phyloP scores from a whole-genome alignment of 2,888 invertebrate species.

The Drosophila neoperkinsi region DNA sequence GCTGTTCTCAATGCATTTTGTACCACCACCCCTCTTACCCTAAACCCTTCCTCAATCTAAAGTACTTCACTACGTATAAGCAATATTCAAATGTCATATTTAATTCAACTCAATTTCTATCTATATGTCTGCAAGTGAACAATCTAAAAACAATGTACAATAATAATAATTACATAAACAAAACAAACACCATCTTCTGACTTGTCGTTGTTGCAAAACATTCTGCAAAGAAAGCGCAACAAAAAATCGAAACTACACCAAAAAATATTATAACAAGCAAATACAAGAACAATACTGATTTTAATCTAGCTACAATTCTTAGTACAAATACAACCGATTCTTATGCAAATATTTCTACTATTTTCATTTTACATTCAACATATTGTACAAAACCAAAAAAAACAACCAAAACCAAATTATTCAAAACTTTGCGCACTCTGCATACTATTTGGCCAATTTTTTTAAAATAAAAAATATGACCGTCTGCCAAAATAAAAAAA shows the following conservation, averaged over 20 bases:
- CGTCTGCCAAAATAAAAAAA: constrained; percentile 41
- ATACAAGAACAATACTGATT: constrained; percentile 35
- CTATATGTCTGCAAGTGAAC: constrained; percentile 65
- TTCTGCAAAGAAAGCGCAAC: constrained; percentile 8
- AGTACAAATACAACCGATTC: constrained; percentile 64
- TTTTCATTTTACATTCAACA: constrained; percentile 74
- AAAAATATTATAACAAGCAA: constrained; percentile 29
- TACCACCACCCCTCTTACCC: constrained; percentile 15
- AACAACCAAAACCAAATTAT: constrained; percentile 43
- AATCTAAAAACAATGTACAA: constrained; percentile 23
- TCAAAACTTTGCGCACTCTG: constrained; percentile 65
- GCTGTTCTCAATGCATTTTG: constrained; percentile 40
- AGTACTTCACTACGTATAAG: constrained; percentile 38
- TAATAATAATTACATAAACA: constrained; percentile 17
- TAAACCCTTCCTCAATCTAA: constrained; percentile 21
- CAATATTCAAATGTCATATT: constrained; percentile 50
- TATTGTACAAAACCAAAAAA: constrained; percentile 59
- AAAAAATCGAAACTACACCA: constrained; percentile 29
- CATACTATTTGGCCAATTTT: constrained; percentile 55
- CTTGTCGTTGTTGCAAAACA: constrained; percentile 28
- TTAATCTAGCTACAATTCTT: constrained; percentile 47
- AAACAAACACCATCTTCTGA: constrained; percentile 17
- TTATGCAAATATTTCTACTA: constrained; percentile 80
- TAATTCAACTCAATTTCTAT: constrained; percentile 56
- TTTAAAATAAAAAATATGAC: constrained; percentile 54